Conservation (phyloP, 2,113 vertebrate species). For the Butastur rufipennis region DNA sequence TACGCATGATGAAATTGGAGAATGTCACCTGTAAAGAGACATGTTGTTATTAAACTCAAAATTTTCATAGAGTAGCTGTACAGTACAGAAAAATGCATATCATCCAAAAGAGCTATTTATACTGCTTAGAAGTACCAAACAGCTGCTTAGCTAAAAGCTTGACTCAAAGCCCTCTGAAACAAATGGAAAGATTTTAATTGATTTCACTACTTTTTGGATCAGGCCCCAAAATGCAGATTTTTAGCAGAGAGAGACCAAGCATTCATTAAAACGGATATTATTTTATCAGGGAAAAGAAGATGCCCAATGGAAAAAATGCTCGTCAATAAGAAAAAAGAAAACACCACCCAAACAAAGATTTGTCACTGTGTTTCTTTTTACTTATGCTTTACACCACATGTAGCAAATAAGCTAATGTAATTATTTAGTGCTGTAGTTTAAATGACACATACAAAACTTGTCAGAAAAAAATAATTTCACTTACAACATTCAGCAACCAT, state of each 20-base stretch:
- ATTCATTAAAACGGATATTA: background rate
- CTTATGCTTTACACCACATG: background rate
- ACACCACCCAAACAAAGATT: background rate
- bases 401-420: background rate
- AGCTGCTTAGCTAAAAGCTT: background rate
- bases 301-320: background rate
- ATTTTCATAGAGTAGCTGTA: background rate
- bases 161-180: constrained; percentile 14
- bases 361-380: background rate
- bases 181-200: constrained; percentile 38
- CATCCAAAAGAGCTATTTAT: background rate
- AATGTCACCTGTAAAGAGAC: background rate
- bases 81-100: background rate
- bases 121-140: background rate
- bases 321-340: background rate
- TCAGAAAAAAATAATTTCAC: background rate
- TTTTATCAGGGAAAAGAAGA: background rate
- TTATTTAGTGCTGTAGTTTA: background rate
- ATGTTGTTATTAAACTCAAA: background rate
- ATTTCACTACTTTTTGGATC: constrained; percentile 18
- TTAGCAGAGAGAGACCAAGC: background rate
- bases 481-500: background rate
- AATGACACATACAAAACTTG: background rate
- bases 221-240: background rate
- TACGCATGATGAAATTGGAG: background rate